Percentiles rank a stretch among this genome's conserved stretches.
Conservation (phyloP, 2,797 vertebrate genomes). For the Lates japonicus region DNA sequence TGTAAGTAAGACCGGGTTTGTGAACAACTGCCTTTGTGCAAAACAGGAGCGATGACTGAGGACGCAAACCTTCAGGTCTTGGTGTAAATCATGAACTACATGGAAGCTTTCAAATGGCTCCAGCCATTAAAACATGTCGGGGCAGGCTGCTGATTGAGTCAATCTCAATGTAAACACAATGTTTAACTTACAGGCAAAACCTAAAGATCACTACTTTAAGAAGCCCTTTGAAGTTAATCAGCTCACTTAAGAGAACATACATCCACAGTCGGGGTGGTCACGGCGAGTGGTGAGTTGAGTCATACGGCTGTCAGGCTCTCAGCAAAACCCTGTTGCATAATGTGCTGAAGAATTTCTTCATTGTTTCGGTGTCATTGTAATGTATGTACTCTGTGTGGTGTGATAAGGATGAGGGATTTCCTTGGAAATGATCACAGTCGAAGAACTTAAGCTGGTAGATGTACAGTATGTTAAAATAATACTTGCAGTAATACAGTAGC, state of each 20-base stretch:
- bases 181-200: slow-evolving; percentile 50
- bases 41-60: slow-evolving; percentile 18
- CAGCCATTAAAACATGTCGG: slow-evolving; percentile 35
- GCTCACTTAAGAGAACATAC: slow-evolving; percentile 52
- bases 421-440: slow-evolving; percentile 20
- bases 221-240: slow-evolving; percentile 61
- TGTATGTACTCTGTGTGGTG: background rate
- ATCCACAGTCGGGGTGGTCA: slow-evolving; percentile 43
- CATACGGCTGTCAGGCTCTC: slow-evolving; percentile 33
- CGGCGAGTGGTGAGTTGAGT: slow-evolving; percentile 36
- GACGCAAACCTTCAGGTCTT: background rate
- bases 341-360: slow-evolving; percentile 37
- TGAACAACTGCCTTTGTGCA: slow-evolving; percentile 23
- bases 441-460: background rate
- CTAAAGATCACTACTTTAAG: slow-evolving; percentile 40
- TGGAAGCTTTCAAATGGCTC: slow-evolving; percentile 12
- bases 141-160: slow-evolving; percentile 38
- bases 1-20: background rate
- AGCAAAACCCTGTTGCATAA: slow-evolving; percentile 40
- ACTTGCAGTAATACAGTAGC: background rate
- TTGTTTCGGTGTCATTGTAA: slow-evolving; percentile 46
- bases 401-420: slow-evolving; percentile 33
- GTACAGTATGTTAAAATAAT: slow-evolving; percentile 3
- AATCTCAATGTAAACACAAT: slow-evolving; percentile 56
- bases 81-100: slow-evolving; percentile 14